Evolutionary conservation across 2,113 vertebrate species (phyloP).

Genomic region (Capreolus pygargus): DNA sequence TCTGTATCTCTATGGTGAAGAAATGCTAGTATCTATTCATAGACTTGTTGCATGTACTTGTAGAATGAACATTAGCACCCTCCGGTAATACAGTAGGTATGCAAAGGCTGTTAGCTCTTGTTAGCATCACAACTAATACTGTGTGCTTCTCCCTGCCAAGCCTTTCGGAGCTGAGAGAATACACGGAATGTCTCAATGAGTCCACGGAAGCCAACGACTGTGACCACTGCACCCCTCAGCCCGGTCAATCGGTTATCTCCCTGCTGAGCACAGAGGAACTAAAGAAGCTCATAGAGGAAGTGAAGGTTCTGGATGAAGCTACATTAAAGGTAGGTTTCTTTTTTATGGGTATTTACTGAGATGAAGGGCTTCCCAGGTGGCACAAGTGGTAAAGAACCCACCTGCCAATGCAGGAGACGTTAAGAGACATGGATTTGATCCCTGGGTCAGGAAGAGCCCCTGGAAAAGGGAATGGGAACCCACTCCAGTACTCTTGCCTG

Average conservation of each 20-base stretch:
- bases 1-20: neutral
- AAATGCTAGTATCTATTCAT: neutral
- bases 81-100: fast-evolving
- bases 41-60: no score
- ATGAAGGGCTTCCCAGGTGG: neutral
- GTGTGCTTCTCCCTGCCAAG: constrained; percentile 69
- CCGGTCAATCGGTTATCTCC: constrained; percentile 89
- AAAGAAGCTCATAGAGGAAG: constrained; percentile 89
- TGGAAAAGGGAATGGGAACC: neutral
- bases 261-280: constrained; percentile 88
- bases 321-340: constrained; percentile 86
- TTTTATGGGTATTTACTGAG: fast-evolving
- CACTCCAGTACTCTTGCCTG: neutral
- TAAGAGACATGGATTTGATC: neutral
- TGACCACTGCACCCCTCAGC: constrained; percentile 55
- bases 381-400: neutral
- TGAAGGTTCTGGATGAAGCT: constrained; percentile 88
- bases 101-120: neutral
- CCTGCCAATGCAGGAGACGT: neutral
- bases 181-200: constrained; percentile 80
- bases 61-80: fast-evolving
- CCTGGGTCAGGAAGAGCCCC: neutral
- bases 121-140: neutral
- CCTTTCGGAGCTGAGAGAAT: constrained; percentile 89
- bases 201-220: constrained; percentile 60